phyloP scores from a whole-genome alignment of 1,140 invertebrate species.

The Atta texana region DNA sequence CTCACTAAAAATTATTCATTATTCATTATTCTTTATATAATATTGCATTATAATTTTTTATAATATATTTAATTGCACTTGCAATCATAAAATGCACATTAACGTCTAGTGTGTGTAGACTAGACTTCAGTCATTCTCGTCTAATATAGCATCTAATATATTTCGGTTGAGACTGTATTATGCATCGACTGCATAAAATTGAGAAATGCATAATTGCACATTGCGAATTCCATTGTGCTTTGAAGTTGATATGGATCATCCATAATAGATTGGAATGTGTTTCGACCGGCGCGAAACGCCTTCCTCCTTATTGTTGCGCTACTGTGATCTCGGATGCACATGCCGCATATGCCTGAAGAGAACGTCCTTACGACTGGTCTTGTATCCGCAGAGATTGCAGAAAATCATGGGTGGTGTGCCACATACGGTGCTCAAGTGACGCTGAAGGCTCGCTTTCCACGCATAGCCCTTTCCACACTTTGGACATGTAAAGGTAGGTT shows the following conservation, averaged over 20 bases:
- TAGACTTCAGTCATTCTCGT: background rate
- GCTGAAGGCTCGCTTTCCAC: slow-evolving; percentile 81
- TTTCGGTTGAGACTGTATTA: background rate
- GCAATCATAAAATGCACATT: slow-evolving; percentile 11
- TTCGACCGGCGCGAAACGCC: background rate
- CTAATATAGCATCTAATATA: background rate
- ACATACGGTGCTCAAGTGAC: slow-evolving; percentile 86
- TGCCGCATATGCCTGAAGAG: slow-evolving; percentile 84
- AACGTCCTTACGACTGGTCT: slow-evolving; percentile 85
- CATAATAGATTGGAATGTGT: background rate
- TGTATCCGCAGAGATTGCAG: slow-evolving; percentile 86
- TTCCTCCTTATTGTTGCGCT: slow-evolving; percentile 1
- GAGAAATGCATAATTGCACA: background rate
- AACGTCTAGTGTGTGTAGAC: background rate
- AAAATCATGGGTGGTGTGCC: slow-evolving; percentile 85
- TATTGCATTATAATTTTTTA: slow-evolving; percentile 1
- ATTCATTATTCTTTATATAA: slow-evolving; percentile 6
- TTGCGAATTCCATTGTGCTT: background rate
- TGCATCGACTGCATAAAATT: background rate
- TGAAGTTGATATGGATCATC: background rate
- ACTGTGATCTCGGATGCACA: slow-evolving; percentile 43
- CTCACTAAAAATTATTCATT: slow-evolving; percentile 16
- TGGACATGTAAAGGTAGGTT: slow-evolving; percentile 75
- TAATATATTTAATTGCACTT: slow-evolving; percentile 6
- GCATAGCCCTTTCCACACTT: slow-evolving; percentile 83